Base-by-base conservation (phyloP, 2,113 vertebrate species). In the Gymnogyps californianus region DNA sequence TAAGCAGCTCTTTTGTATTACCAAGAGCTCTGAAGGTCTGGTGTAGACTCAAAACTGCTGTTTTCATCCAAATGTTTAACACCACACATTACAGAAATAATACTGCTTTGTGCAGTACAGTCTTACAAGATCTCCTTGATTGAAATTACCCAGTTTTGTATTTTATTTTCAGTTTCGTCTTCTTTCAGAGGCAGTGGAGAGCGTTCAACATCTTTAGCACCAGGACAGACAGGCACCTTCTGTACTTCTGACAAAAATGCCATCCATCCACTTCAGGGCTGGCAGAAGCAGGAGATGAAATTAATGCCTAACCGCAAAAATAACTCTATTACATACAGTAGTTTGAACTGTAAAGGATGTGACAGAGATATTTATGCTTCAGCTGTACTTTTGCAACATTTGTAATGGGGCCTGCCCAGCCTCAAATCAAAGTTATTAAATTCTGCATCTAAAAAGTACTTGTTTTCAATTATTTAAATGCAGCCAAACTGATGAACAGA, bases 81-180 rank as follows among this genome's bases (percentile, higher is more conserved):
- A 47, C 13, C 52, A 49, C 17, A 5, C 19, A 49, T 31, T 38
- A 87, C 49, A 89, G 9, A 77, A 86, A 28, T 3, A 57, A 32
- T 6, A 36, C 11, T 51, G 59, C 57, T 86, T 59, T 16, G 29
- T 20, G 9, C 84, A 70, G 55, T 38, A 81, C 24, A 59, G 38
- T 36, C 51, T 76, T 65, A 70, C 38, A 72, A 87, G 21, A 74
- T 3, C 51, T 32, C 74, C 71, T 38, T 44, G 66, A 92, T 1
- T 46, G 31, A 54, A 64, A 18, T 83, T 28, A 84, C 58, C 44
- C 36, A 70, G 65, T 64, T 84, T 62, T 38, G 14, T 7, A 65
- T 76, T 96, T 93, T 67, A 75, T 75, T 96, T 93, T 90, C 79
- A 81, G 46, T 81, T 95, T 93, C 57, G 88, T 83, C 64, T 92